Conservation (phyloP, 1,140 invertebrate species). For the Probaryconus sp. region DNA sequence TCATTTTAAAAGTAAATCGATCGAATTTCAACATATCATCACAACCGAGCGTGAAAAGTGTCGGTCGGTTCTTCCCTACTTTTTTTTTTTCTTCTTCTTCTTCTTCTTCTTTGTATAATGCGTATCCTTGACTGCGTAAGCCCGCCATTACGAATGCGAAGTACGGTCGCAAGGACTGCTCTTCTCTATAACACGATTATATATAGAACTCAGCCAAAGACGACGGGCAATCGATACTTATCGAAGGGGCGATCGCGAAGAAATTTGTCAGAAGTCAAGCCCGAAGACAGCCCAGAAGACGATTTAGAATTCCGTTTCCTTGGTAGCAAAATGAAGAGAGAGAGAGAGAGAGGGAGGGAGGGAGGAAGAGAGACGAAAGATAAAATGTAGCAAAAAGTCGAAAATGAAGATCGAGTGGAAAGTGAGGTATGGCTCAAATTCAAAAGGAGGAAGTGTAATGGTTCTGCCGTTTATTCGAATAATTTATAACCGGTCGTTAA, state of each 20-base stretch:
- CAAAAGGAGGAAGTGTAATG: too few species aligned
- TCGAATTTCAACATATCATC: slow-evolving; percentile 36
- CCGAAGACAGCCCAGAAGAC: slow-evolving; percentile 17
- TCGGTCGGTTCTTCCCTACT: slow-evolving; percentile 3
- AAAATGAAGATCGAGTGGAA: too few species aligned
- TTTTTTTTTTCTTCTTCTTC: slow-evolving; percentile 1
- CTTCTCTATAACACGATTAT: slow-evolving; percentile 55
- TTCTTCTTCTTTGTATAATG: slow-evolving; percentile 18
- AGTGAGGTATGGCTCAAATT: too few species aligned
- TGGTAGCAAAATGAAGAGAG: slow-evolving; percentile 27
- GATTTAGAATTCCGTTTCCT: slow-evolving; percentile 24
- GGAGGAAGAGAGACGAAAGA: too few species aligned
- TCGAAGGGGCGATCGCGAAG: slow-evolving; percentile 28
- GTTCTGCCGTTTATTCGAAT: too few species aligned
- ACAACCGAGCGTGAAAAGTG: slow-evolving; percentile 32
- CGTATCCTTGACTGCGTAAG: slow-evolving; percentile 27
- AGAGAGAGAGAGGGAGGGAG: too few species aligned
- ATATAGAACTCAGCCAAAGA: slow-evolving; percentile 43
- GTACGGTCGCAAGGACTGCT: slow-evolving; percentile 21
- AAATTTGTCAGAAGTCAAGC: slow-evolving; percentile 49
- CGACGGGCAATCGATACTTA: slow-evolving; percentile 52
- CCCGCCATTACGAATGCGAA: slow-evolving; percentile 15
- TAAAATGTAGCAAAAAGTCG: too few species aligned
- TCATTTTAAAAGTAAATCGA: too few species aligned
- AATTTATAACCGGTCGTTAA: too few species aligned